Evolutionary conservation across 1,140 invertebrate species (phyloP), one percentile per base, ranked within the genome.

Genomic region (Hesperophylax magnus): DNA sequence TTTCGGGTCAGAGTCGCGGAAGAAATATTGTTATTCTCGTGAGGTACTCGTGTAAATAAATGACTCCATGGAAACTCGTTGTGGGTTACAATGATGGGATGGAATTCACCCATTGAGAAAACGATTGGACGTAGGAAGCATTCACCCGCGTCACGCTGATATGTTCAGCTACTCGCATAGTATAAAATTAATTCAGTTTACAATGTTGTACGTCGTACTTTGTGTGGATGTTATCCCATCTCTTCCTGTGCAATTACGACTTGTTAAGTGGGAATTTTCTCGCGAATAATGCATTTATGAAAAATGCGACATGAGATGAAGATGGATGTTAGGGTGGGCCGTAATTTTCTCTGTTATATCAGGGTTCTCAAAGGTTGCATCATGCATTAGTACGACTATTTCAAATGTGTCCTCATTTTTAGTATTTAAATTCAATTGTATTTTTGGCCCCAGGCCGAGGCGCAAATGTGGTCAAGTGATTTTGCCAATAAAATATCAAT

Each of bases 51-150:
- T 24, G 69, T 53, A 22, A 72, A 72, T 20, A 27, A 61, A 76
- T 61, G 8, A 34, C 31, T 39, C 27, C 54, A 17, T 47, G 34
- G 74, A 76, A 76, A n/a, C 34, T 34, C 15, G 22, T 34, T 31
- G 74, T 76, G 74, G 54, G 54, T 2, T n/a, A 71, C 74, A 81
- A 80, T 80, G 72, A 80, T 80, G 72, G 39, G 63, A 18, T 79
- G 67, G 80, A 71, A 58, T 81, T 58, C 31, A 52, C 77, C 63
- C 60, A 77, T 81, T 77, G 52, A 77, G 75, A 77, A 31, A 24
- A 69, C 31, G 80, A 77, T 77, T 77, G 80, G 31, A 54, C 75
- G 80, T 81, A 81, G 80, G 80, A 81, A 71, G 80, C 69, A 18
- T 24, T 53, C 69, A 53, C 34, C 34, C 71, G 72, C 17, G 20